Evolutionary conservation across 2,888 invertebrate genomes (phyloP), one percentile per base, ranked within the genome.

Genomic region (Itoplectis maculator): DNA sequence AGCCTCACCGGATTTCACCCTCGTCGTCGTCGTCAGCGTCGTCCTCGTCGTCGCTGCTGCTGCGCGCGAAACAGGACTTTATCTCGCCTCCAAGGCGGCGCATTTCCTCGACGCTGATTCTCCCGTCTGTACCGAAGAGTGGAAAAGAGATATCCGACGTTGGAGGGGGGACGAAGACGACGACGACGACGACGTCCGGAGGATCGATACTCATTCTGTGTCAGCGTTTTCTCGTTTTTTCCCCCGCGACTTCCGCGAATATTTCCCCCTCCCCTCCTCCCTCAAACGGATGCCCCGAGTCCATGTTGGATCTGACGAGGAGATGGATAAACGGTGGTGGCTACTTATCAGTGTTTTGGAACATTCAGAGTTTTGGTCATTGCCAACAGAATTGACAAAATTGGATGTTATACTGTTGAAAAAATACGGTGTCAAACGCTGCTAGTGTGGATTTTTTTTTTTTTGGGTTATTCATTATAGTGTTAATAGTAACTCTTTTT

Each of bases 1-100:
- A 65, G 76, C 69, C 59, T 63, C 68, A 74, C 70, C 51, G 72
- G 63, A 15, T 83, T 66, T 61, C 69, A 66, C 66, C 79, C 82
- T 79, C 51, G 61, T 78, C 69, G 35, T 40, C 49, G 4, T 56
- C 61, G 78, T 76, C 70, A 74, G 63, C 74, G 70, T 74, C 72
- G 61, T 79, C 70, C 45, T 61, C 75, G 65, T 79, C 75, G 45
- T 45, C 9, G 70, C 61, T 49, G 70, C 54, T 63, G 37, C 51
- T 65, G 18, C 56, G 73, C 65, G 75, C 74, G 45, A 54, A 70
- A 76, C 51, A 66, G 47, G 54, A 66, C 72, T 75, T 76, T 72
- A 79, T 79, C 70, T 70, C 69, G 47, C 56, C 69, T 79, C 13
- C 35, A 42, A 79, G 72, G 70, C 47, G n/a, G 49, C 13, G 73